Evolutionary conservation across 2,113 vertebrate genomes (phyloP), one percentile per base, ranked within the genome.

Genomic region (Merops nubicus): DNA sequence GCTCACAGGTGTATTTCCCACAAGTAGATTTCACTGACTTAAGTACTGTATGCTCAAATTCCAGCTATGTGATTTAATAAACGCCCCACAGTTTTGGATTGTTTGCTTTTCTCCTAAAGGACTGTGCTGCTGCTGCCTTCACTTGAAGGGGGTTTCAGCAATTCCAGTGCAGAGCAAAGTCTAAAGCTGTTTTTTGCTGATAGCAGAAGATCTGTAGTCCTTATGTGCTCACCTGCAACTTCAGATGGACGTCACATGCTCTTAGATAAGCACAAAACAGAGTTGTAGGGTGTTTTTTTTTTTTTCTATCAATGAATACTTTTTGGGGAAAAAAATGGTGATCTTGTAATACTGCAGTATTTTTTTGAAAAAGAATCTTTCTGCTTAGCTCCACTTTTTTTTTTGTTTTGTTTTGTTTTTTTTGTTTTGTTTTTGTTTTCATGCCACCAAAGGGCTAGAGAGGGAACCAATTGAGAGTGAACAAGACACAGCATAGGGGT

Each of bases 181-280:
- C 26, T 28, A 78, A 89, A 86, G 36, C 64, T 94, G 64, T 4
- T 74, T 95, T 88, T 70, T 73, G 25, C 80, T 89, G 87, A 86
- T 69, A 89, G 91, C 59, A 67, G 36, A 67, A 67, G 63, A 86
- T 77, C 59, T 87, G 54, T 54, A 62, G 76, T 59, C 51, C 36
- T 92, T 28, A 68, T 68, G 36, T 38, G 73, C 42, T 93, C 68
- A 86, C 87, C 89, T 84, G 59, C 57, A 93, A 85, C 34, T 93
- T 94, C 33, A 69, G 79, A 83, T 86, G 48, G 64, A 73, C 42
- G 72, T 45, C 47, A 53, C 45, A 40, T 89, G n/a, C 57, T 79
- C 22, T 47, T 65, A 59, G 85, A 83, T 63, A 85, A 90, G 34
- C 40, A 83, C 9, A 50, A 62, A 62, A 19, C 25, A 67, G 53